A percentile compares a stretch with the other conserved stretches of the same genome.
Evolutionary conservation across 2,113 vertebrate genomes (phyloP).

Genomic region (Limanda limanda): DNA sequence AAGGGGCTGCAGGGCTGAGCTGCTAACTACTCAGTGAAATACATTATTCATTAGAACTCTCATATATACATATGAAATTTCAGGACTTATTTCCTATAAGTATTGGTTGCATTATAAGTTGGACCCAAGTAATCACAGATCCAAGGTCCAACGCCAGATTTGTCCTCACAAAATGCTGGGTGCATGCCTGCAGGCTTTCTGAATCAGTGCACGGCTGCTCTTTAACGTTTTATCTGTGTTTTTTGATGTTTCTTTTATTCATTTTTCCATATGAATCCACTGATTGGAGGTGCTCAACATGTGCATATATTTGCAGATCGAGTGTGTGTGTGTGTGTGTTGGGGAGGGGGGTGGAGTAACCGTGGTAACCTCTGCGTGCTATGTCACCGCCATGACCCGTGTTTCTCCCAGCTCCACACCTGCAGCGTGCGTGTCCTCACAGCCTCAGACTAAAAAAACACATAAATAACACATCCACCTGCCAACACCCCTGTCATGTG

Average conservation of each 20-base stretch:
- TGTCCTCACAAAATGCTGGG: not conserved
- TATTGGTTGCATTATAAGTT: not conserved
- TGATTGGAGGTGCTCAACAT: not conserved
- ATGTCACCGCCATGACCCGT: not conserved
- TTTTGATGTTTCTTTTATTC: not conserved
- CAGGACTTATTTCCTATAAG: not conserved
- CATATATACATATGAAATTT: too few species aligned
- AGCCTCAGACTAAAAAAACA: not conserved
- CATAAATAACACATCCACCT: constrained; percentile 10
- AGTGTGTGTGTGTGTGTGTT: too few species aligned
- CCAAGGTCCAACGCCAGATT: constrained; percentile 3
- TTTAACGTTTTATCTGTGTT: not conserved
- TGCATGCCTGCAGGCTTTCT: constrained; percentile 1
- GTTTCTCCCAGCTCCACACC: constrained; percentile 20
- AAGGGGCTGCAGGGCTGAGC: too few species aligned
- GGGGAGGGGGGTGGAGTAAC: not conserved
- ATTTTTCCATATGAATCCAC: not conserved
- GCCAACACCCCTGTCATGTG: constrained; percentile 25
- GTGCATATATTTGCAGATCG: not conserved
- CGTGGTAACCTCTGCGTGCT: not conserved
- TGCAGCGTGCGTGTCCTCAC: not conserved
- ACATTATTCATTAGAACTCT: too few species aligned
- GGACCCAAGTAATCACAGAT: not conserved
- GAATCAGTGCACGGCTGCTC: not conserved
- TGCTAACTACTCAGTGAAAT: too few species aligned